Evolutionary conservation across 2,888 invertebrate genomes (phyloP).

Genomic region (Xestoiulus laeticollis): DNA sequence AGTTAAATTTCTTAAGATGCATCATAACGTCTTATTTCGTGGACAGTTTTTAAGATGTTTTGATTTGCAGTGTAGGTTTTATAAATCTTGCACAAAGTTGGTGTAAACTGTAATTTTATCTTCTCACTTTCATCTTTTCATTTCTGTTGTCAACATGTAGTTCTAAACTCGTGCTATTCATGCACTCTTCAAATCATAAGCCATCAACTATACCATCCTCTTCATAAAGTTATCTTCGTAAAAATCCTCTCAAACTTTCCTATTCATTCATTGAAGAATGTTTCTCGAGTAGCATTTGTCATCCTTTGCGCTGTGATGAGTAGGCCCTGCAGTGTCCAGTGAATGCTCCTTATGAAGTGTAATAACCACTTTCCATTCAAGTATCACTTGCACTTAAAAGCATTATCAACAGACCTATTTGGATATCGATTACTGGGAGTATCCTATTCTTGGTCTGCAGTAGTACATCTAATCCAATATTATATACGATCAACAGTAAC

Average conservation of each 20-base stretch:
- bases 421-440: not conserved
- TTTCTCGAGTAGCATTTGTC: not conserved
- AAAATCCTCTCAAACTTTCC: not conserved
- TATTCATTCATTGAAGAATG: not conserved
- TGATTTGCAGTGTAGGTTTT: too few species aligned
- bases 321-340: not conserved
- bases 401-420: not conserved
- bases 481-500: not conserved
- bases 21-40: too few species aligned
- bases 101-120: not conserved
- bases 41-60: too few species aligned
- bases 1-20: too few species aligned
- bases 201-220: not conserved
- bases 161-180: not conserved
- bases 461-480: not conserved
- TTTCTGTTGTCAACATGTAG: not conserved
- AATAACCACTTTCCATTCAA: conserved; percentile 14
- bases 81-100: not conserved
- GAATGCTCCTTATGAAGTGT: not conserved
- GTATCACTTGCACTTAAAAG: not conserved
- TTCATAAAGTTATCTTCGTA: not conserved
- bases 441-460: not conserved
- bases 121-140: not conserved
- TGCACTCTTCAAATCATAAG: not conserved
- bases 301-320: not conserved